These are phyloP conservation scores for Fragum fragum DNA, from an alignment of 2,888 invertebrate genomes.

Conservation along the genomic window DNA sequence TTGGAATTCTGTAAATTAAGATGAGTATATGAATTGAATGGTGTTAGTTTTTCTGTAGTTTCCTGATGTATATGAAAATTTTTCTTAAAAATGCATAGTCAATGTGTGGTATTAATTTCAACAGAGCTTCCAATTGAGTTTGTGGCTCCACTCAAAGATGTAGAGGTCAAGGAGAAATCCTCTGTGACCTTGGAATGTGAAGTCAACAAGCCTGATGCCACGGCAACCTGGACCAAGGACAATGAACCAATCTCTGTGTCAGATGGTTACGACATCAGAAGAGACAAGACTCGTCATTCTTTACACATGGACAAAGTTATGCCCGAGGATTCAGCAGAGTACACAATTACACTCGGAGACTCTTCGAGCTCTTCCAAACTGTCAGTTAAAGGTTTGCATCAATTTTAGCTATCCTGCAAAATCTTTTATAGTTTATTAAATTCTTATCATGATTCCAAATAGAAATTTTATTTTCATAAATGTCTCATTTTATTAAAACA, in stretches of 20 bases:
- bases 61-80: too few relatives aligned
- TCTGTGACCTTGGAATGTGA: conserved; percentile 95
- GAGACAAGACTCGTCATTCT: conserved; percentile 89
- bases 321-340: conserved; percentile 81
- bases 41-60: too few relatives aligned
- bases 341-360: conserved; percentile 77
- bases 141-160: conserved; percentile 74
- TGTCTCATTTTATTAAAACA: too few relatives aligned
- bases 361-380: conserved; percentile 68
- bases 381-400: conserved; percentile 67
- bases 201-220: conserved; percentile 97
- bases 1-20: too few relatives aligned
- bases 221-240: conserved; percentile 95
- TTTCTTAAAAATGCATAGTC: too few relatives aligned
- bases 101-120: background rate
- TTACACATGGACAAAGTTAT: conserved; percentile 78
- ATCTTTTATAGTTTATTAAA: too few relatives aligned
- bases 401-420: too few relatives aligned
- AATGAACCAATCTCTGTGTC: conserved; percentile 94
- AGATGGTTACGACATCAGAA: conserved; percentile 93
- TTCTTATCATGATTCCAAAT: too few relatives aligned
- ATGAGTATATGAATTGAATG: too few relatives aligned
- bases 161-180: conserved; percentile 71
- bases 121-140: conserved; percentile 80
- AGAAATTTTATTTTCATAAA: too few relatives aligned